phyloP scores from a whole-genome alignment of 1,140 invertebrate genomes.

The Galendromus occidentalis region DNA sequence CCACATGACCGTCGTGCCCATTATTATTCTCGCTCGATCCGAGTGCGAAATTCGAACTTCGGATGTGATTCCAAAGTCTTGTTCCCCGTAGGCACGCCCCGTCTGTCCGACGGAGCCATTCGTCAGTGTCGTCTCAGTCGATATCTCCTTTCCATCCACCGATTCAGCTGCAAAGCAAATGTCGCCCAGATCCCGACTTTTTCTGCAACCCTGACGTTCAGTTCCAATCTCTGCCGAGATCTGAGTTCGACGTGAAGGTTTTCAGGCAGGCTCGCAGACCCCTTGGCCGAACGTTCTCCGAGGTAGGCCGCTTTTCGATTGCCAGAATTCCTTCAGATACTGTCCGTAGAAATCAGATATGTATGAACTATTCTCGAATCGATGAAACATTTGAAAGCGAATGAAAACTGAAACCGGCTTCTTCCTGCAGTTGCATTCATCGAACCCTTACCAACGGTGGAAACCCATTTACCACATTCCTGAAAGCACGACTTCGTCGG shows the following conservation, averaged over 20 bases:
- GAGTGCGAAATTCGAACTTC: too few relatives aligned
- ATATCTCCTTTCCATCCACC: background rate
- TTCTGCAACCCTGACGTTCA: slow-evolving; percentile 6
- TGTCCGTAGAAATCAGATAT: background rate
- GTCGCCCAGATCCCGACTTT: background rate
- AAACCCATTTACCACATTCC: background rate
- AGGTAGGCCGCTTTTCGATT: background rate
- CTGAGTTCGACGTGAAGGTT: background rate
- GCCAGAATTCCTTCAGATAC: background rate
- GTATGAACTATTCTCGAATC: background rate
- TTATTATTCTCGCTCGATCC: too few relatives aligned
- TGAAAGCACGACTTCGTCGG: background rate
- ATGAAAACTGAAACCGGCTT: background rate
- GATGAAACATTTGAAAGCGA: background rate
- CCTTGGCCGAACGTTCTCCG: background rate
- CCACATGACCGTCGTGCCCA: too few relatives aligned
- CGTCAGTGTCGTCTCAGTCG: background rate
- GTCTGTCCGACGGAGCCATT: background rate
- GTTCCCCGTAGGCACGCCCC: background rate
- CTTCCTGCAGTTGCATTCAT: background rate
- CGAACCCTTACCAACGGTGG: background rate
- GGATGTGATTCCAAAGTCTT: too few relatives aligned
- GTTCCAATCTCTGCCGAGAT: slow-evolving; percentile 6
- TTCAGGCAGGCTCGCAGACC: background rate
- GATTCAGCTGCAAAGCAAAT: background rate